These are phyloP conservation scores for Tetragonisca angustula DNA, from an alignment of 2,888 invertebrate genomes.

Conservation along the genomic window DNA sequence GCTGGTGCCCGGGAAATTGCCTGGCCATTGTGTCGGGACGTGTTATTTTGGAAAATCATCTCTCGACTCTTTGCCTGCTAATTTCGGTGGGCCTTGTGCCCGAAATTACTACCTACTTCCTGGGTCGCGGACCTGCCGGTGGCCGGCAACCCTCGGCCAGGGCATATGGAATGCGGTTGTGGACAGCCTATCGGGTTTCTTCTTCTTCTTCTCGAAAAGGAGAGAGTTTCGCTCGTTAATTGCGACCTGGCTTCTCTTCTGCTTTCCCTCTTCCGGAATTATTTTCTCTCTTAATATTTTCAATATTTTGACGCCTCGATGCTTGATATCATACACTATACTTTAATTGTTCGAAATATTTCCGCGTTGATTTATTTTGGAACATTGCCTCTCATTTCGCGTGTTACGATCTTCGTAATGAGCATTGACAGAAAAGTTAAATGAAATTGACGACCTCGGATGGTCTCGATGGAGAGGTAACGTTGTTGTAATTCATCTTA, in stretches of 20 bases:
- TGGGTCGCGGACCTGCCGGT: slow-evolving; percentile 70
- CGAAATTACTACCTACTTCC: slow-evolving; percentile 81
- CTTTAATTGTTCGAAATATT: too few species aligned
- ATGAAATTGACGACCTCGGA: too few species aligned
- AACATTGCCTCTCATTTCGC: too few species aligned
- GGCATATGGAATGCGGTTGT: slow-evolving; percentile 76
- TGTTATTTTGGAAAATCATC: slow-evolving; percentile 83
- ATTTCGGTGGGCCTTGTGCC: slow-evolving; percentile 76
- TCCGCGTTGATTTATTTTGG: too few species aligned
- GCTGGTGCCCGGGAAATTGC: slow-evolving; percentile 82
- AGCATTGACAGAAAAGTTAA: too few species aligned
- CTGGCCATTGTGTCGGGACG: slow-evolving; percentile 73
- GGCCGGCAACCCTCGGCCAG: slow-evolving; percentile 55
- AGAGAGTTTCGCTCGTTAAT: slow-evolving; percentile 49
- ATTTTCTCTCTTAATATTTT: not conserved
- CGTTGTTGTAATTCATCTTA: too few species aligned
- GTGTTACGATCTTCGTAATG: too few species aligned
- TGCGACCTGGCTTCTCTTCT: slow-evolving; percentile 18
- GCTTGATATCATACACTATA: too few species aligned
- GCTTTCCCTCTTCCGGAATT: slow-evolving; percentile 37
- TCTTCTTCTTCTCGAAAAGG: not conserved
- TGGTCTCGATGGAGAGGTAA: too few species aligned
- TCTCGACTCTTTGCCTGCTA: slow-evolving; percentile 81
- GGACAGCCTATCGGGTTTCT: slow-evolving; percentile 60
- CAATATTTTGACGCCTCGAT: too few species aligned